These are phyloP conservation scores for Tichodroma muraria DNA, from an alignment of 2,113 vertebrate species.

Conservation along the genomic window DNA sequence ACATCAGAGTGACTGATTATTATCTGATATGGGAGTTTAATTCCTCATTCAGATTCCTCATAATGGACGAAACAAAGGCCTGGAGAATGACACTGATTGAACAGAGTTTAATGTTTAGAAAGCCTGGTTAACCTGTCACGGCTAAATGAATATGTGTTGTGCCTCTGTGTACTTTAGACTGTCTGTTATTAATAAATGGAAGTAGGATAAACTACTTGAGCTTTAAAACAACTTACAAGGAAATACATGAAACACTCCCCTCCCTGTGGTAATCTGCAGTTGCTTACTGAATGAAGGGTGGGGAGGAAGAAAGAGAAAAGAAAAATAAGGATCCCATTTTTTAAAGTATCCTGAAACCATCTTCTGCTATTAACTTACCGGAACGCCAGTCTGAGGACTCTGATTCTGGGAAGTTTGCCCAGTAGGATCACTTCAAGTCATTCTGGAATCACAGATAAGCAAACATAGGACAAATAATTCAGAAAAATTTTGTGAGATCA, in stretches of 20 bases:
- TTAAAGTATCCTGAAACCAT: not conserved
- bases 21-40: not conserved
- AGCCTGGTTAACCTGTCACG: not conserved
- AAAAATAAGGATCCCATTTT: not conserved
- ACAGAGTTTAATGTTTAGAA: constrained; percentile 2
- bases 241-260: not conserved
- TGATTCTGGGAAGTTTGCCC: not conserved
- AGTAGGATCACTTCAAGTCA: not conserved
- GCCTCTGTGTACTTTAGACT: not conserved
- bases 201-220: not conserved
- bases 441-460: not conserved
- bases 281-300: not conserved
- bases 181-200: constrained; percentile 7
- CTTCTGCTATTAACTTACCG: not conserved
- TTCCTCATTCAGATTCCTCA: not conserved
- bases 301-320: not conserved
- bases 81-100: not conserved
- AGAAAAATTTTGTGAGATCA: not conserved
- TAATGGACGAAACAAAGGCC: not conserved
- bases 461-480: not conserved
- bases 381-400: not conserved
- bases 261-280: not conserved
- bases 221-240: not conserved
- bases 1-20: not conserved
- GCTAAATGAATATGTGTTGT: not conserved